Evolutionary conservation across 2,888 invertebrate species (phyloP), one percentile per base, ranked within the genome.

Genomic region (Onthophagus sagittarius): DNA sequence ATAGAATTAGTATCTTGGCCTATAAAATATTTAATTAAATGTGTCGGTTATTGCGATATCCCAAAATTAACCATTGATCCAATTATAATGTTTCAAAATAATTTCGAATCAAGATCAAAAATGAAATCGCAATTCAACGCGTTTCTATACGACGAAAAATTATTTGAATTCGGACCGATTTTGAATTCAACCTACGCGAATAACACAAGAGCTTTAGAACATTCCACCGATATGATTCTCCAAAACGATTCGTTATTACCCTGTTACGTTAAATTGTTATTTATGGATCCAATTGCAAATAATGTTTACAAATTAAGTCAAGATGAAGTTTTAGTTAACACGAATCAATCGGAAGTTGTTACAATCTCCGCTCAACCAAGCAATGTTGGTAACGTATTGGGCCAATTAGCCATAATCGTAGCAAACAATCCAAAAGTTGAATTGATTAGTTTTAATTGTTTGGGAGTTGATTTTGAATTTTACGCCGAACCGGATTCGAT

Each of bases 351-450:
- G 39, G 77, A 79, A 71, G 72, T 76, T 6, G 13, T 87, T 3
- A 74, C 75, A 5, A 72, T 88, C 6, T 80, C 79, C 9, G 85
- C 86, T 0, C 78, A 78, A 67, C 84, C 85, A 0, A 77, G 72
- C 0, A 78, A 79, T 72, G 71, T 82, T 0, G 86, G 86, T n/a
- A 72, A 71, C 0, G 80, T 83, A 70, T 75, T 79, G 0, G 82
- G 83, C 64, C 77, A 75, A 15, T 74, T 88, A 11, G 77, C 84
- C 1, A 73, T 87, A 0, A 81, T 84, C 2, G 80, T 90, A 1
- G 88, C 88, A 79, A 87, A 90, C 79, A 91, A 91, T 81, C 90
- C 91, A 0, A 86, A 87, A 77, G 86, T 89, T 62, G 85, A 89
- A 53, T 80, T 82, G 4, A 85, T 90, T 7, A 83, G 86, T 77